A percentile compares a stretch with the other conserved stretches of the same genome.
phyloP scores from a whole-genome alignment of 2,888 invertebrate genomes.

The Melieria omissa region DNA sequence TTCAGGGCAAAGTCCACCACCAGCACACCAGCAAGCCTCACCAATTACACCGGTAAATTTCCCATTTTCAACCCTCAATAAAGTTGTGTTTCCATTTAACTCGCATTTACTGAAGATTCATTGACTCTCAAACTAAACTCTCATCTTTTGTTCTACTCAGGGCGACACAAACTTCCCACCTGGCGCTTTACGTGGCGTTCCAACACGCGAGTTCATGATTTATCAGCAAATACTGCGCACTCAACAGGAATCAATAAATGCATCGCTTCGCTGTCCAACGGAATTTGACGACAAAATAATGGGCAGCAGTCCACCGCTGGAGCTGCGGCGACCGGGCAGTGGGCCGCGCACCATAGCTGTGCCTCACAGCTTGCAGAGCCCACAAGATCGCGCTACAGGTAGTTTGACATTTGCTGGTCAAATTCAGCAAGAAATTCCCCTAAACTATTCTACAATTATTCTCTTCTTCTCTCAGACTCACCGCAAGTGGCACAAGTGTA shows the following conservation, averaged over 20 bases:
- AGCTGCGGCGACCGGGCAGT: slow-evolving; percentile 73
- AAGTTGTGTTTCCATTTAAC: slow-evolving; percentile 8
- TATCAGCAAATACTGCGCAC: slow-evolving; percentile 69
- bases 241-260: slow-evolving; percentile 63
- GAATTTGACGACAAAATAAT: slow-evolving; percentile 69
- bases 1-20: slow-evolving; percentile 78
- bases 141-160: slow-evolving; percentile 58
- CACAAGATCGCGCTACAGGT: slow-evolving; percentile 76
- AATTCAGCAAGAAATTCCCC: background rate
- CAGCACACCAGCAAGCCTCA: slow-evolving; percentile 84
- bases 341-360: slow-evolving; percentile 73
- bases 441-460: background rate
- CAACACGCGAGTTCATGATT: slow-evolving; percentile 59
- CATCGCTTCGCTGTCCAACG: slow-evolving; percentile 45
- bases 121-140: slow-evolving; percentile 18
- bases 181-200: slow-evolving; percentile 59
- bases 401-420: slow-evolving; percentile 36
- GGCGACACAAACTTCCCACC: slow-evolving; percentile 68
- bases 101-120: slow-evolving; percentile 2
- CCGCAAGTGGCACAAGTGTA: slow-evolving; percentile 78
- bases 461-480: slow-evolving; percentile 68
- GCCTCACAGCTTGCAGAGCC: slow-evolving; percentile 77
- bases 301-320: slow-evolving; percentile 78
- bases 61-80: background rate
- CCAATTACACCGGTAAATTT: slow-evolving; percentile 76